Base-by-base conservation (phyloP, 53 echinoderm and acorn worm genomes). In the Antedon mediterranea region DNA sequence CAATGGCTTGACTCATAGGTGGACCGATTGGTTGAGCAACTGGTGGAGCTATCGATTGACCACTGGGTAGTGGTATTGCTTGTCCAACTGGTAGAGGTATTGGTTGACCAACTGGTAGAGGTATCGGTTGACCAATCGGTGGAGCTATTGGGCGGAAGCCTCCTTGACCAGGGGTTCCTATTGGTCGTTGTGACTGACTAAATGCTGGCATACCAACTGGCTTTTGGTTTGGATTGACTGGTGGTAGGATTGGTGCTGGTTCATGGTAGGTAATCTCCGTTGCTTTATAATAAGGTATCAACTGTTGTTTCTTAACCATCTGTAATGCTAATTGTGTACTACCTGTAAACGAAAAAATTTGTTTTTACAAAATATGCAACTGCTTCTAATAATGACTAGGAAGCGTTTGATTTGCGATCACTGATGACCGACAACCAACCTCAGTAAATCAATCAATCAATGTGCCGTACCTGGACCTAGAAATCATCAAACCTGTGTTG, bases 271-370 rank as follows among this genome's bases (percentile, higher is more conserved):
- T 74, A 20, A 72, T 43, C 57, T 84, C 78, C 14, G 86, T 8
- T 0, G 76, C 33, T 75, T 88, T 87, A 72, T 89, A 74, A 85
- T 89, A 89, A 2, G 97, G 91, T 31, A 91, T 87, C 80, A 95
- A 32, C 75, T 95, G 97, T 57, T 95, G 91, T 71, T 89, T 95
- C 85, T 95, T 95, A 0, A 95, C 85, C 97, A 95, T 95, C 83
- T 95, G 91, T 29, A 95, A 83, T 3, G 97, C 97, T 82, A 92
- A 70, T 34, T 83, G 75, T 33, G 89, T 82, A 72, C 89, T 95
- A 15, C 95, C 95, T 93, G 81, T 57, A 26, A 85, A 57, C 3
- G 3, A 9, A 57, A 57, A 57, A 11, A 23, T n/a, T n/a, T n/a
- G n/a, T n/a, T n/a, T 37, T 6, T 11, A 37, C 37, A 37, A 37